Base-by-base conservation (phyloP, 23 tunicate genomes). In the Styela plicata region DNA sequence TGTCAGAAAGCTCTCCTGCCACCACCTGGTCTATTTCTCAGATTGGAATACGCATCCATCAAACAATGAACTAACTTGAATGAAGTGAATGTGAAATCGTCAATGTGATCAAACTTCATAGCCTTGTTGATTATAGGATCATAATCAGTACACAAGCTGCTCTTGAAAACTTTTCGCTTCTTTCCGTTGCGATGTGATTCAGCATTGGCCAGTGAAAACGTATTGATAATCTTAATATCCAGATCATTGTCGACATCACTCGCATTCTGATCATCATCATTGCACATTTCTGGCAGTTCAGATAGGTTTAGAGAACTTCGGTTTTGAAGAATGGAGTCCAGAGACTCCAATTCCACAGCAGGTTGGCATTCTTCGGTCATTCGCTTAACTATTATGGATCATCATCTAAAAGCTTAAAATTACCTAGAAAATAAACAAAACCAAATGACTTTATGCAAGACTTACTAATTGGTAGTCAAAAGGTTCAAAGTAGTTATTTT, bases 201-300 rank as follows among this genome's bases (percentile, higher is more conserved):
- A 22, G 30, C 24, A 25, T 27, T 27, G 13, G 71, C 71, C 30
- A 67, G 24, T 25, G 71, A 67, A 22, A 67, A 67, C 23, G 71
- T 67, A 29, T 67, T 67, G 19, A 67, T 29, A 18, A 67, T 67
- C 71, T 67, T 67, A 16, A 67, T 67, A 16, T 67, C 71, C 22
- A 25, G 17, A 67, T 67, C 71, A 67, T 22, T 29, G 31, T 67
- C 71, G 17, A 5, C 31, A 66, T 66, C 18, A 3, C 17, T 18
- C 30, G 30, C 17, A 67, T 29, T 67, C 22, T 67, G 30, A 22
- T 24, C 30, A 1, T 67, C 71, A 1, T 67, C 24, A 24, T 67
- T 18, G 17, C 22, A 67, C 24, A 21, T 16, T 67, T 67, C 71
- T 18, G 71, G 71, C 18, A 67, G 71, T 67, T 67, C 71, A 18